Evolutionary conservation across 2,888 invertebrate species (phyloP).

Genomic region (Stramonita haemastoma): DNA sequence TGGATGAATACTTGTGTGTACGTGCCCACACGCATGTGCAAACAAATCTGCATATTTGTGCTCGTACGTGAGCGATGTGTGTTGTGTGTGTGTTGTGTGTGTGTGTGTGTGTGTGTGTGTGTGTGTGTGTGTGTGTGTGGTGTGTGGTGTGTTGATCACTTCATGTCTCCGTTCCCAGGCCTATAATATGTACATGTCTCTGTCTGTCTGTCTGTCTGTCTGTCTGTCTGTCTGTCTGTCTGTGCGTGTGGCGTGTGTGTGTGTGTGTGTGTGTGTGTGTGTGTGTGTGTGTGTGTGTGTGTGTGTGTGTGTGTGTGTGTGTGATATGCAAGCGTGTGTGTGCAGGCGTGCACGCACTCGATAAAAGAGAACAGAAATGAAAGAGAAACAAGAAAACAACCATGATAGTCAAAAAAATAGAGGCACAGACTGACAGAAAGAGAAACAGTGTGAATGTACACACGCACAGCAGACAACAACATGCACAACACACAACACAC

Average conservation of each 20-base stretch:
- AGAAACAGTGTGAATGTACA: too few relatives aligned
- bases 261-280: background rate
- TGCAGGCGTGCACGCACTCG: background rate
- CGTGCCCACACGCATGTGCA: background rate
- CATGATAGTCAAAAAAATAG: too few relatives aligned
- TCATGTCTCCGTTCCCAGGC: background rate
- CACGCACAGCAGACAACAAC: too few relatives aligned
- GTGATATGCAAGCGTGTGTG: background rate
- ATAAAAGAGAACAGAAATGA: background rate
- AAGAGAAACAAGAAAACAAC: too few relatives aligned
- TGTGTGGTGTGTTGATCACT: background rate
- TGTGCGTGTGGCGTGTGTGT: background rate
- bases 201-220: background rate
- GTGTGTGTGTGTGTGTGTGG: background rate
- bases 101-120: background rate
- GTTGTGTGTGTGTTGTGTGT: background rate
- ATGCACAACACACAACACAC: too few relatives aligned
- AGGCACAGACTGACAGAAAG: too few relatives aligned
- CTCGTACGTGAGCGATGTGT: background rate
- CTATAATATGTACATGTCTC: too few relatives aligned
- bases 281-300: constrained; percentile 10
- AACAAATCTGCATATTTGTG: background rate
- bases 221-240: background rate
- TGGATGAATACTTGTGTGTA: background rate
- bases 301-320: background rate